These are phyloP conservation scores for Pitangus sulphuratus DNA, from an alignment of 2,797 vertebrate species.

Conservation along the genomic window DNA sequence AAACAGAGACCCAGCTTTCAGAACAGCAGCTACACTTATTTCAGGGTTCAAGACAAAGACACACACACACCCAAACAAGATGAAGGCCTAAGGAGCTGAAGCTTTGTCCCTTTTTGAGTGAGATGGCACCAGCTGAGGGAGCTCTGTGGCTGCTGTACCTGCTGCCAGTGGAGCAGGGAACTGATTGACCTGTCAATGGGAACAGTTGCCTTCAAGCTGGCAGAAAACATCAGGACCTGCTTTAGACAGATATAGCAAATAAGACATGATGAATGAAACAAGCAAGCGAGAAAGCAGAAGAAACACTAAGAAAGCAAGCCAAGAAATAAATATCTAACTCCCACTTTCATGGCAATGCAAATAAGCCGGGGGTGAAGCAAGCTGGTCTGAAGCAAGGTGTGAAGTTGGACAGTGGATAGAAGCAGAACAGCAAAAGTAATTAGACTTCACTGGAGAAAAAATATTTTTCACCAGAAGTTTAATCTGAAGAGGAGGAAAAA, in stretches of 20 bases:
- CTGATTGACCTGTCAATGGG: neutral
- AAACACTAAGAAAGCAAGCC: neutral
- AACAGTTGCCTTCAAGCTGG: neutral
- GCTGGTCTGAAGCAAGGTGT: neutral
- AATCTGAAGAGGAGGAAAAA: constrained; percentile 16
- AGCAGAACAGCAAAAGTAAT: neutral
- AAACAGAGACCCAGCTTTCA: neutral
- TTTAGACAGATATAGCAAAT: neutral
- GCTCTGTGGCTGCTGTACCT: rapidly evolving
- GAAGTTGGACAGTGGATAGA: neutral
- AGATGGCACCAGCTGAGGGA: neutral
- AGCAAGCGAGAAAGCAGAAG: neutral
- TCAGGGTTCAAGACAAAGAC: neutral
- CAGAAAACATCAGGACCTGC: neutral
- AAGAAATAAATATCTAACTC: neutral
- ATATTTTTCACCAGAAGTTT: neutral
- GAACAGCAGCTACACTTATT: neutral
- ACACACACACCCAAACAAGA: neutral
- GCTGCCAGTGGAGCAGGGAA: neutral
- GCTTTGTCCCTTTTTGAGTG: neutral
- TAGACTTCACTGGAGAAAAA: neutral
- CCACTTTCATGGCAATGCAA: neutral
- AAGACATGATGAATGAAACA: neutral
- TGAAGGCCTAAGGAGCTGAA: neutral
- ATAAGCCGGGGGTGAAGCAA: neutral